Base-by-base conservation (phyloP, 1,140 invertebrate species). In the Bombus superbus region DNA sequence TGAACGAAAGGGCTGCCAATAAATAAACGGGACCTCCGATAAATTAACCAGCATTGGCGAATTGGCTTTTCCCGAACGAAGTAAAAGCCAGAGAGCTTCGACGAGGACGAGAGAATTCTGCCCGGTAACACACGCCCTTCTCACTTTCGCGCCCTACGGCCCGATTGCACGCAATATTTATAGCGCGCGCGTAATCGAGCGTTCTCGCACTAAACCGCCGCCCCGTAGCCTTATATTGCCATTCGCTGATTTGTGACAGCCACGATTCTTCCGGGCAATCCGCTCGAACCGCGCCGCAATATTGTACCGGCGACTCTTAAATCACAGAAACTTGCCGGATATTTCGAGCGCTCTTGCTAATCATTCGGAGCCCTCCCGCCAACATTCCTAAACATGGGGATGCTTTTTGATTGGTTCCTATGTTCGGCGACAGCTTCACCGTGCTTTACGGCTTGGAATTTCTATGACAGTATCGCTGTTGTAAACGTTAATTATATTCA, bases 141-240 rank as follows among this genome's bases (percentile, higher is more conserved):
- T 86, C 83, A 71, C 84, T 91, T 91, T 90, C 79, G 81, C 89
- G 83, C 81, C 84, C 89, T 83, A 82, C 79, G 71, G 83, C 77
- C 86, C 89, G 83, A 90, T 91, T 88, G 90, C 89, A 90, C 90
- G 90, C 84, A 90, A 90, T 91, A 91, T 91, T 91, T 91, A 90
- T 91, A 86, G 89, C 89, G 76, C 74, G 78, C 89, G 86, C 87
- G 90, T 90, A 91, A 91, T 91, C 89, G 89, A 90, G 69, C 89
- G 90, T 90, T 91, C 89, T 85, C 84, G 62, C 81, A 81, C 66
- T 68, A 81, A 90, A 85, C 86, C 87, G 68, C 68, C 86, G 64
- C 57, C 22, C 72, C 81, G 79, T 69, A 74, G 82, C 44, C 89
- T 90, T 88, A 90, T 88, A 91, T 91, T 83, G 89, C 81, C 80